Evolutionary conservation across 2,888 invertebrate species (phyloP), one percentile per base, ranked within the genome.

Genomic region (Phania funesta): DNA sequence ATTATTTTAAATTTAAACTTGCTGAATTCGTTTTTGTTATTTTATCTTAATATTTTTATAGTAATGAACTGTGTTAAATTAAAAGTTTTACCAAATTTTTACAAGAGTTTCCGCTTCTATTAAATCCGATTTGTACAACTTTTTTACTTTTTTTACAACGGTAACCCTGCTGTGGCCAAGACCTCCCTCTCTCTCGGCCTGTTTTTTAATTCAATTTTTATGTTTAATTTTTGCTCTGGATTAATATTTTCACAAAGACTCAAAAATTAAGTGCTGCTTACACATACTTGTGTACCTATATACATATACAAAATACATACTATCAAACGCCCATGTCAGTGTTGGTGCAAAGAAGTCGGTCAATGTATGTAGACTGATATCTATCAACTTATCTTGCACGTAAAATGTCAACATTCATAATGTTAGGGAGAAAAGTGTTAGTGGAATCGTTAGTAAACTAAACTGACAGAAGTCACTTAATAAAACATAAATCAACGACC

Each of bases 281-380:
- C 29, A 44, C 6, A 18, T 18, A 44, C 16, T 5, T 44, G 41
- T n/a, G 16, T 29, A 29, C 5, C 6, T 7, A 18, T 18, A 8
- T 60, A 16, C 24, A 38, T 22, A 73, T 62, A 29, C 9, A 62
- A 62, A 38, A 29, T 29, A 18, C 11, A 38, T 46, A 20, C 22
- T 54, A 56, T 13, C 20, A 50, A 52, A 44, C 26, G 11, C n/a
- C 22, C 32, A 50, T 41, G 60, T 11, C 48, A 29, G 18, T 56
- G 26, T 48, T 44, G 41, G 64, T 58, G 16, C 41, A 65, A 78
- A 65, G 68, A 82, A 75, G 74, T 82, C 82, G 82, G 82, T 82
- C 78, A 82, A 78, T 78, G 77, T 74, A 77, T 81, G 78, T 75
- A 38, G 64, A 75, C 65, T 78, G 70, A 78, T 82, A 77, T 48